Evolutionary conservation across 2,888 invertebrate genomes (phyloP).

Genomic region (Polyommatus iphigenia): DNA sequence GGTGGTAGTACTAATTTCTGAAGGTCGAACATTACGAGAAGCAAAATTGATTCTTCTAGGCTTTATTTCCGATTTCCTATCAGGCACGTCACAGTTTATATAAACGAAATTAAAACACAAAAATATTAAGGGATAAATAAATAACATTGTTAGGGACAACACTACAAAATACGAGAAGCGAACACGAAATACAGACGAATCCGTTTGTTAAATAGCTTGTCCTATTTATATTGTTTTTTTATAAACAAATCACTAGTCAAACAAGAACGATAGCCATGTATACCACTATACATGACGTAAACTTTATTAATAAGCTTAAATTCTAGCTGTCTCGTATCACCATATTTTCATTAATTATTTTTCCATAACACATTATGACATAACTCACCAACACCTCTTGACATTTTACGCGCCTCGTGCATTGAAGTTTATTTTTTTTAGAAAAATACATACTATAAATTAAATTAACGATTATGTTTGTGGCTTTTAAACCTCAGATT

Average conservation of each 20-base stretch:
- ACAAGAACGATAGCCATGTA: conserved; percentile 52
- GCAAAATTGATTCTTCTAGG: background rate
- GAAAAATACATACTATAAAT: background rate
- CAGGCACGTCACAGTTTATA: background rate
- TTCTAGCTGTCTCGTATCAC: conserved; percentile 37
- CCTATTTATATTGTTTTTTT: conserved; percentile 42
- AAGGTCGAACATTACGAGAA: background rate
- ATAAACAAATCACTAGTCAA: conserved; percentile 62
- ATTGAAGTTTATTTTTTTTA: background rate
- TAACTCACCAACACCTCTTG: background rate
- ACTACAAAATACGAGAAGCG: conserved; percentile 53
- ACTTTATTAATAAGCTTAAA: conserved; percentile 43
- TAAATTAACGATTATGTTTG: background rate
- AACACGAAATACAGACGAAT: conserved; percentile 61
- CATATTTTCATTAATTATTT: conserved; percentile 9
- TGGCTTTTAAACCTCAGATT: background rate
- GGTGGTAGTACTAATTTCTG: conserved; percentile 4
- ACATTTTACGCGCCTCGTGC: background rate
- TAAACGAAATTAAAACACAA: conserved; percentile 15
- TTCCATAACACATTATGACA: background rate
- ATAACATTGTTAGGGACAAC: conserved; percentile 42
- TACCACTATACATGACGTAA: conserved; percentile 44
- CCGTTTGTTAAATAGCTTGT: conserved; percentile 49
- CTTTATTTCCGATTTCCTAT: background rate
- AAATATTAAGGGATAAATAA: conserved; percentile 32